phyloP scores from a whole-genome alignment of 1,140 invertebrate genomes.

The Atta cephalotes region DNA sequence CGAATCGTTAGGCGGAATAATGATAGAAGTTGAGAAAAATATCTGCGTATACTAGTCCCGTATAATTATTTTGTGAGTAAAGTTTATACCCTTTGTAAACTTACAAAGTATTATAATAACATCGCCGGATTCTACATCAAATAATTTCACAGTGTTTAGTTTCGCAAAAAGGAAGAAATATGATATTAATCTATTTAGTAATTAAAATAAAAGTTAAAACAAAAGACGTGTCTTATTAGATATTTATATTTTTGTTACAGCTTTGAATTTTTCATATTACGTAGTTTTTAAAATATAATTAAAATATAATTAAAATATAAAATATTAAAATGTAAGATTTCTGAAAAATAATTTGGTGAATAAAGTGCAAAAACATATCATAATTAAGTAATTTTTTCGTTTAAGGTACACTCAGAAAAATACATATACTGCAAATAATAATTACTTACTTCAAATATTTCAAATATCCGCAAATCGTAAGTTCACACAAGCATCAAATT shows the following conservation, averaged over 20 bases:
- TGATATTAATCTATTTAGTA: background rate
- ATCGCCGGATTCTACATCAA: background rate
- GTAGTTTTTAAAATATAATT: background rate
- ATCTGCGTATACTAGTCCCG: background rate
- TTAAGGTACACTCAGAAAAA: too few relatives aligned
- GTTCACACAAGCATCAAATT: too few relatives aligned
- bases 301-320: background rate
- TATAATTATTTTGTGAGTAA: conserved; percentile 9
- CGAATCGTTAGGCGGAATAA: conserved; percentile 27
- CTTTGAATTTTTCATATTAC: background rate
- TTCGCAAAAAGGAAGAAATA: background rate
- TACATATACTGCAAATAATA: too few relatives aligned
- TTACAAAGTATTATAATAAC: conserved; percentile 1
- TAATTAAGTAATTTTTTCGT: too few relatives aligned
- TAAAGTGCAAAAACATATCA: background rate
- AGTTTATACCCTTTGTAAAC: conserved; percentile 19
- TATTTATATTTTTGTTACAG: background rate
- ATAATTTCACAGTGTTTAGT: conserved; percentile 1
- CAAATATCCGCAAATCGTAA: too few relatives aligned
- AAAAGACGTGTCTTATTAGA: background rate
- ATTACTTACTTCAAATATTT: too few relatives aligned
- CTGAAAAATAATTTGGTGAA: background rate
- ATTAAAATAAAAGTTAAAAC: background rate
- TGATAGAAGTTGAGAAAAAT: conserved; percentile 1
- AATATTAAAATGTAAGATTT: background rate